Conservation (phyloP, 2,113 vertebrate genomes). For the Craseonycteris thonglongyai region DNA sequence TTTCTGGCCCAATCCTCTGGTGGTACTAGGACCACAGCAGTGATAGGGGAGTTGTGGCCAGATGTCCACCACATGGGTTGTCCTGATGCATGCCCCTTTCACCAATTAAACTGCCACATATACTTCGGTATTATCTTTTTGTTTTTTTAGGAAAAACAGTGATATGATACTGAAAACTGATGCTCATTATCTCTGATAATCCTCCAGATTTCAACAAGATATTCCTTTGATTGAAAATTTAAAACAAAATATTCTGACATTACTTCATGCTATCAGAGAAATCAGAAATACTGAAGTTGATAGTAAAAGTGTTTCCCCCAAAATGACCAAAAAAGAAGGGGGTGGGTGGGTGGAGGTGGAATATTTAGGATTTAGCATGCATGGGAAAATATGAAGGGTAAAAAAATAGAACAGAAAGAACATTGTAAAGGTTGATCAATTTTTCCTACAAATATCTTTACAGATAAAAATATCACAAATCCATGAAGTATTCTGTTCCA, state of each 20-base stretch:
- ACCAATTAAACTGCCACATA: not conserved
- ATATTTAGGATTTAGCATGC: not conserved
- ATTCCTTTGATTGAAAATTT: not conserved
- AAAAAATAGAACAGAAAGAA: not conserved
- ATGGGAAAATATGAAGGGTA: accelerated
- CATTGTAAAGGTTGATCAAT: not conserved
- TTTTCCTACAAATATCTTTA: not conserved
- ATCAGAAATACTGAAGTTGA: not conserved
- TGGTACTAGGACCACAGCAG: too few relatives aligned
- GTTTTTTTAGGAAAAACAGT: not conserved
- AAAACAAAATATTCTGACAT: not conserved
- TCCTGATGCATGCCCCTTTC: not conserved
- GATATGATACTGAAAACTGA: not conserved
- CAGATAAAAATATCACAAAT: not conserved
- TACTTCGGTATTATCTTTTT: not conserved
- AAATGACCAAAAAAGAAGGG: not conserved
- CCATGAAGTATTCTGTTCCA: not conserved
- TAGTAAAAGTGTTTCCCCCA: not conserved
- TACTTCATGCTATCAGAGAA: not conserved
- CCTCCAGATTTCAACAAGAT: not conserved
- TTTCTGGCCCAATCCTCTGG: not conserved
- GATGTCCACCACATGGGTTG: not conserved
- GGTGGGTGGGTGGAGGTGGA: too few relatives aligned
- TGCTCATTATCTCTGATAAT: not conserved
- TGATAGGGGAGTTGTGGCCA: not conserved